Evolutionary conservation across 1,140 invertebrate genomes (phyloP).

Genomic region (Drosophila teissieri): DNA sequence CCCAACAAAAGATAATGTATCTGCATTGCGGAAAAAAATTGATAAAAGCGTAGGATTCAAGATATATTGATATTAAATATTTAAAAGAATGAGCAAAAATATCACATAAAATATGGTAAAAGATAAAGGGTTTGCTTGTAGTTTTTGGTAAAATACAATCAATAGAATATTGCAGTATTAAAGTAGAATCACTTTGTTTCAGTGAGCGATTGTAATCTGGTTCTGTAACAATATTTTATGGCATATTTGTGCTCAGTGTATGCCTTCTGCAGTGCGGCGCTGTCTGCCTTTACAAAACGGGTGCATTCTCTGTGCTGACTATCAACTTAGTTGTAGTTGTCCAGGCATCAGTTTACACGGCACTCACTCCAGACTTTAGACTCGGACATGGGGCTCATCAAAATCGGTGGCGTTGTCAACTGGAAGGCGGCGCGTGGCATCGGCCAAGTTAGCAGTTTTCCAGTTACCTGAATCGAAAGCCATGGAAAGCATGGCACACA

Average conservation of each 20-base stretch:
- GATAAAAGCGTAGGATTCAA: neutral
- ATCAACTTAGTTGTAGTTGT: conserved; percentile 46
- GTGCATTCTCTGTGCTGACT: conserved; percentile 33
- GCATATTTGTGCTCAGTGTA: conserved; percentile 5
- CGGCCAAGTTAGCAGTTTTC: conserved; percentile 44
- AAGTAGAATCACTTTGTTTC: too few species aligned
- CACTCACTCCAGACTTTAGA: conserved; percentile 12
- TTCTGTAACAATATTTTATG: neutral
- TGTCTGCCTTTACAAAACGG: conserved; percentile 34
- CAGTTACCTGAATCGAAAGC: conserved; percentile 16
- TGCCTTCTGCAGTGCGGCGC: conserved; percentile 21
- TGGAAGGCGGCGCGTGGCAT: conserved; percentile 56
- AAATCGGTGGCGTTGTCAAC: conserved; percentile 28
- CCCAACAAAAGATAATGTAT: conserved; percentile 43
- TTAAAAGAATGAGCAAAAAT: too few species aligned
- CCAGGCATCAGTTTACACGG: conserved; percentile 29
- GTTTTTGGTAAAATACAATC: too few species aligned
- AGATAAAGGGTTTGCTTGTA: too few species aligned
- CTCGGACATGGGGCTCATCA: conserved; percentile 37
- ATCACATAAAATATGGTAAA: too few species aligned
- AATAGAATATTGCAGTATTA: too few species aligned
- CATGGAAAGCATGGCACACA: conserved; percentile 8
- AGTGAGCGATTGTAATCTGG: too few species aligned
- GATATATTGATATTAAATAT: neutral
- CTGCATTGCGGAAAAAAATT: conserved; percentile 8